These are phyloP conservation scores for Taenioides sp. DNA, from an alignment of 2,797 vertebrate species.

Conservation along the genomic window DNA sequence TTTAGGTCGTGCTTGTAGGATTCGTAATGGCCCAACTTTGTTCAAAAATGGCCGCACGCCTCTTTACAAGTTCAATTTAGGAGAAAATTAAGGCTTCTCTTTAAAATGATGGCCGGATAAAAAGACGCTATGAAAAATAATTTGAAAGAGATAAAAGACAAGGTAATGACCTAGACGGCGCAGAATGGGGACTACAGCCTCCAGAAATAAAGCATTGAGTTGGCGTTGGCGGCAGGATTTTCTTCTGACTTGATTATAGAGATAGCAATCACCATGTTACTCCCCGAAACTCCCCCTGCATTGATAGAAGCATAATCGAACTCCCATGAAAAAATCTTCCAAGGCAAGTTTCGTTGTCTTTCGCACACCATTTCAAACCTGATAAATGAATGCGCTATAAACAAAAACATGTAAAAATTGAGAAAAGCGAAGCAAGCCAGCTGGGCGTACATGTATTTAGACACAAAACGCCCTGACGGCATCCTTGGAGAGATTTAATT, in stretches of 20 bases:
- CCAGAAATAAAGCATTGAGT: conserved; percentile 10
- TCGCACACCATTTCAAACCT: conserved; percentile 22
- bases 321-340: conserved; percentile 6
- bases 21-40: neutral
- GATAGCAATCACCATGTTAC: conserved; percentile 32
- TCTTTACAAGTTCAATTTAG: conserved; percentile 29
- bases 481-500: conserved; percentile 76
- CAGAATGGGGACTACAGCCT: conserved; percentile 29
- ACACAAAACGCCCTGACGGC: conserved; percentile 54
- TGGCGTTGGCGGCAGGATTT: conserved; percentile 19
- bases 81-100: conserved; percentile 32
- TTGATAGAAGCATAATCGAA: conserved; percentile 20
- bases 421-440: conserved; percentile 26
- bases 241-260: conserved; percentile 41
- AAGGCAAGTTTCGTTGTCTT: conserved; percentile 29
- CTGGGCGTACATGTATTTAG: conserved; percentile 38
- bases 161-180: conserved; percentile 42
- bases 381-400: conserved; percentile 39
- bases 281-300: conserved; percentile 14
- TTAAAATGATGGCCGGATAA: conserved; percentile 29
- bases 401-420: conserved; percentile 44
- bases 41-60: conserved; percentile 9
- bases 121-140: conserved; percentile 34
- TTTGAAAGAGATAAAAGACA: conserved; percentile 58
- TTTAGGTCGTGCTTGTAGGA: neutral